phyloP scores from a whole-genome alignment of 2,888 invertebrate species.

The Chymomyza amoena region DNA sequence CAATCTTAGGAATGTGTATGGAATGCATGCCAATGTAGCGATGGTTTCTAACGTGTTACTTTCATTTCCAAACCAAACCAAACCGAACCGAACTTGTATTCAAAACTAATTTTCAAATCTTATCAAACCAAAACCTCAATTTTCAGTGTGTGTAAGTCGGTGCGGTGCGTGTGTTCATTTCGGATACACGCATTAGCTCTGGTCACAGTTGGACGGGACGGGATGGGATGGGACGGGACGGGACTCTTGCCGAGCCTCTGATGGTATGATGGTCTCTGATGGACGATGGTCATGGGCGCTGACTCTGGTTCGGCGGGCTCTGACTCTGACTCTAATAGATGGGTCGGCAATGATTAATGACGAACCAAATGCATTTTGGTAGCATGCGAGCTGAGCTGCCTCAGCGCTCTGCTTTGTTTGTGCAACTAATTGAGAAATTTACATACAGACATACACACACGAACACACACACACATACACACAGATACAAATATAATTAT shows the following conservation, averaged over 20 bases:
- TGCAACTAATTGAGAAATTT: slow-evolving; percentile 68
- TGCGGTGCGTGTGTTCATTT: slow-evolving; percentile 24
- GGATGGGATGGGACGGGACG: slow-evolving; percentile 44
- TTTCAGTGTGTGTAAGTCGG: not conserved
- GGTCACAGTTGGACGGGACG: slow-evolving; percentile 40
- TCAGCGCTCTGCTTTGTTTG: slow-evolving; percentile 39
- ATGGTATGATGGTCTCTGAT: not conserved
- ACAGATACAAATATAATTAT: not conserved
- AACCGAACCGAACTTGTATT: not conserved
- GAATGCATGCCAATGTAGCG: not conserved
- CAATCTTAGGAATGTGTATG: not conserved
- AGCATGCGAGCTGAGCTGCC: slow-evolving; percentile 2
- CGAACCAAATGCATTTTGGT: slow-evolving; percentile 36
- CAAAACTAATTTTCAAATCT: not conserved
- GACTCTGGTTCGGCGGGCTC: not conserved
- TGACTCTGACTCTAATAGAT: slow-evolving; percentile 27
- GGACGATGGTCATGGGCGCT: not conserved
- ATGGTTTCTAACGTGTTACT: not conserved
- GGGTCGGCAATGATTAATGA: slow-evolving; percentile 49
- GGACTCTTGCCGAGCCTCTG: slow-evolving; percentile 50
- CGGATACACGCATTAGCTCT: slow-evolving; percentile 22
- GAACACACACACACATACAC: slow-evolving; percentile 19
- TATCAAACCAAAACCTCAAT: not conserved
- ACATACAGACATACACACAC: slow-evolving; percentile 36
- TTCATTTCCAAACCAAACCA: not conserved